Evolutionary conservation across 2,888 invertebrate species (phyloP).

Genomic region (Eupithecia vulgata): DNA sequence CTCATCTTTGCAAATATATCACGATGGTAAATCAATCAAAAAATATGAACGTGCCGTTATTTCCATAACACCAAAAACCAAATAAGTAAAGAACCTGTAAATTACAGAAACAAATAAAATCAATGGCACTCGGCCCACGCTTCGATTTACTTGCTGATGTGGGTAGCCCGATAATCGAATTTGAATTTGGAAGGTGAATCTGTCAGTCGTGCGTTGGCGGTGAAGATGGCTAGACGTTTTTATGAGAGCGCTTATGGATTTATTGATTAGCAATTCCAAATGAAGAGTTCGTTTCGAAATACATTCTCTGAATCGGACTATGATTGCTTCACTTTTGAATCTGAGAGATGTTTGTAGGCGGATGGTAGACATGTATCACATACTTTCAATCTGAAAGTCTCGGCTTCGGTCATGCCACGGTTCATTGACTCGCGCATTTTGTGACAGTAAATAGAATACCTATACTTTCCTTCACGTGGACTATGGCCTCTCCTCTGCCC

Average conservation of each 20-base stretch:
- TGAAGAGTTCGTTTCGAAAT: slow-evolving; percentile 13
- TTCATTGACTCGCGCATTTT: neutral
- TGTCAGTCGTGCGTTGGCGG: slow-evolving; percentile 48
- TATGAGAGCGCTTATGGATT: slow-evolving; percentile 23
- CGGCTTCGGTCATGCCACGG: neutral
- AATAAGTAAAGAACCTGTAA: slow-evolving; percentile 22
- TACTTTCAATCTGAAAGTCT: neutral
- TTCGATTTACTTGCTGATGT: slow-evolving; percentile 34
- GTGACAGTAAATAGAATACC: too few relatives aligned
- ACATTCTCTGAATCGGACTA: neutral
- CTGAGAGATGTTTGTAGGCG: neutral
- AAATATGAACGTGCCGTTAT: slow-evolving; percentile 16
- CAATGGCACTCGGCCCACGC: slow-evolving; percentile 30
- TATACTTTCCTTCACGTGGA: too few relatives aligned
- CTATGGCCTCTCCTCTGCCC: too few relatives aligned
- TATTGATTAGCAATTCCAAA: slow-evolving; percentile 23
- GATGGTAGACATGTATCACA: neutral
- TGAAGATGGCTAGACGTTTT: slow-evolving; percentile 40
- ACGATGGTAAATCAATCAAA: slow-evolving; percentile 15
- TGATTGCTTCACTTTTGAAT: neutral
- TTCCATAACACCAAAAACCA: neutral
- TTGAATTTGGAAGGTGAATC: slow-evolving; percentile 39
- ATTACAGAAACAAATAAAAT: slow-evolving; percentile 21
- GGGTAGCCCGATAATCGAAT: slow-evolving; percentile 42
- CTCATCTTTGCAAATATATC: slow-evolving; percentile 13